These are phyloP conservation scores for Neodiprion virginianus DNA, from an alignment of 1,140 invertebrate genomes.

Conservation along the genomic window DNA sequence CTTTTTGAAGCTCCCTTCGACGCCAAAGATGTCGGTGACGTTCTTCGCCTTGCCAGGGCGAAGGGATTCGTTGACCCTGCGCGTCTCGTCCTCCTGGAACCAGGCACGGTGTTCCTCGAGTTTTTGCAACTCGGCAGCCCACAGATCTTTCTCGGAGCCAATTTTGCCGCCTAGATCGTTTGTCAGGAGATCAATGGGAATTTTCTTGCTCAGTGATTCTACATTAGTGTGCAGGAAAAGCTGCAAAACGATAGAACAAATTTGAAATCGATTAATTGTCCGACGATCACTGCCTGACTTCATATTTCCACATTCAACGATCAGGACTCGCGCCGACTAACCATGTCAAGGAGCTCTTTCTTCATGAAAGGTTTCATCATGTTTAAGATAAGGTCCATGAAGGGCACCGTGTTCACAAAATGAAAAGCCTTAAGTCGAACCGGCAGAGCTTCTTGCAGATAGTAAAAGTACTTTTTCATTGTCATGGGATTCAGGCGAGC, in stretches of 20 bases:
- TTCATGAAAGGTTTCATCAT: slow-evolving; percentile 73
- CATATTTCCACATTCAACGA: slow-evolving; percentile 16
- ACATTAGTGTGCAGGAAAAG: slow-evolving; percentile 56
- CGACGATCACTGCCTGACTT: slow-evolving; percentile 29
- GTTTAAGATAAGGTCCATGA: slow-evolving; percentile 70
- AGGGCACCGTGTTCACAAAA: slow-evolving; percentile 68
- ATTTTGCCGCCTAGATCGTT: slow-evolving; percentile 65
- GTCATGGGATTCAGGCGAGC: slow-evolving; percentile 21
- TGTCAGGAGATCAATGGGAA: slow-evolving; percentile 62
- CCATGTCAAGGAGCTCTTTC: slow-evolving; percentile 65
- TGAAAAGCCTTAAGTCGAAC: slow-evolving; percentile 69
- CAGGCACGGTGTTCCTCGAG: slow-evolving; percentile 61
- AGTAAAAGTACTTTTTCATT: slow-evolving; percentile 26
- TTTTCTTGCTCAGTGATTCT: slow-evolving; percentile 52
- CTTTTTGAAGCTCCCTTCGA: slow-evolving; percentile 76
- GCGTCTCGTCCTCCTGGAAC: slow-evolving; percentile 63
- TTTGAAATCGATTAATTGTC: slow-evolving; percentile 25
- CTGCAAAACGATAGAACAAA: slow-evolving; percentile 44
- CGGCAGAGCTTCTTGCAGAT: slow-evolving; percentile 61
- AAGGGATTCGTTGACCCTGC: slow-evolving; percentile 65
- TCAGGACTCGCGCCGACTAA: slow-evolving; percentile 33
- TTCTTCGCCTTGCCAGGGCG: slow-evolving; percentile 71
- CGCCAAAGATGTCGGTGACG: slow-evolving; percentile 68
- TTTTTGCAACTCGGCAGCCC: slow-evolving; percentile 42
- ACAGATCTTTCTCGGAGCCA: slow-evolving; percentile 52